phyloP scores from a whole-genome alignment of 2,113 vertebrate species.

The Charadrius vociferus region DNA sequence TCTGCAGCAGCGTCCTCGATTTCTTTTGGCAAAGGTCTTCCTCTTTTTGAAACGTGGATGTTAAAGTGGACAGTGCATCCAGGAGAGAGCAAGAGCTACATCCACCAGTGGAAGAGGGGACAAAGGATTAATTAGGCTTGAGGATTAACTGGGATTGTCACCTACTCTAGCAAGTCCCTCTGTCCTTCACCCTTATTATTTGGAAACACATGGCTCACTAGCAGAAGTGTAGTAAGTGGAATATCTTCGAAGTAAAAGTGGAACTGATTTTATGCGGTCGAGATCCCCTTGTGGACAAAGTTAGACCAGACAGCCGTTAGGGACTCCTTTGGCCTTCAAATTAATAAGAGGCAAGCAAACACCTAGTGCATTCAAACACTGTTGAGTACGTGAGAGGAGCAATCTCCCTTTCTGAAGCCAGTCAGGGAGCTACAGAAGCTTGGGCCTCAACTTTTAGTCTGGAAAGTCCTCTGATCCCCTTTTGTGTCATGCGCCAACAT shows the following conservation, averaged over 20 bases:
- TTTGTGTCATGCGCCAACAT: not conserved
- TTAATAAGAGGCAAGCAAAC: not conserved
- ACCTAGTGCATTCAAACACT: not conserved
- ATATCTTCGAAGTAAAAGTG: not conserved
- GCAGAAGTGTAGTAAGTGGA: not conserved
- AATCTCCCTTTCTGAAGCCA: not conserved
- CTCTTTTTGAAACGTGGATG: not conserved
- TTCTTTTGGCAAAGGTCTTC: not conserved
- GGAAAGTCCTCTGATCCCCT: not conserved
- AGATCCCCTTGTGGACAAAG: not conserved
- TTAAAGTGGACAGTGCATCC: not conserved
- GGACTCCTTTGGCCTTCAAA: not conserved
- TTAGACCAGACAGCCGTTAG: not conserved
- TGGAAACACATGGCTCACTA: not conserved
- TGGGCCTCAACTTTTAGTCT: not conserved
- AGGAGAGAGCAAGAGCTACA: not conserved
- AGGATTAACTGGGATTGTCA: not conserved
- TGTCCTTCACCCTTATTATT: not conserved
- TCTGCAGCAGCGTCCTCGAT: not conserved
- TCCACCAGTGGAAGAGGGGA: not conserved
- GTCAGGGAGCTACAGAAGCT: not conserved
- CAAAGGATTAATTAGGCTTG: not conserved
- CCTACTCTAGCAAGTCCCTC: not conserved
- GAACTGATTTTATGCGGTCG: not conserved
- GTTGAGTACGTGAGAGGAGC: accelerated